These are phyloP conservation scores for Arbacia lixula DNA, from an alignment of 53 echinoderm and acorn worm genomes.

Conservation along the genomic window DNA sequence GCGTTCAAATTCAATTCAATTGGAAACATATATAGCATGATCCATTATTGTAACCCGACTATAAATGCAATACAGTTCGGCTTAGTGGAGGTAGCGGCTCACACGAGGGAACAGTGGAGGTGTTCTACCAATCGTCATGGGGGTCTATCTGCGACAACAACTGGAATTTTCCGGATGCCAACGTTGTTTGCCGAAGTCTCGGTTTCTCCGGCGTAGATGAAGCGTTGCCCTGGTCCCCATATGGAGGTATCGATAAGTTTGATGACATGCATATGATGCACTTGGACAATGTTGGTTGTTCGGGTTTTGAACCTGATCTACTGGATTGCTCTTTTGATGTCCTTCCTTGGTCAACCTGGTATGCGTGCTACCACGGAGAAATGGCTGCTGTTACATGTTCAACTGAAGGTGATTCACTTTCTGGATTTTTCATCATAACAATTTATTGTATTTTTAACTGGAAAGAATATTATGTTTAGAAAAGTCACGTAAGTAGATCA, in stretches of 20 bases:
- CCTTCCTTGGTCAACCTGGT: not conserved
- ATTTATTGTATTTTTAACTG: too few relatives aligned
- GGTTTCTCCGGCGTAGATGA: not conserved
- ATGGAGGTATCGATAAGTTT: too few relatives aligned
- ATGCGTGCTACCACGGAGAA: not conserved
- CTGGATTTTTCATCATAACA: too few relatives aligned
- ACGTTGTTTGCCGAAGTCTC: not conserved
- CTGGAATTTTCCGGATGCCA: not conserved
- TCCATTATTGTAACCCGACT: too few relatives aligned
- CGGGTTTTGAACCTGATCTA: not conserved
- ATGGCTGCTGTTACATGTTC: conserved; percentile 8
- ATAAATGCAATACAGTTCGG: not conserved
- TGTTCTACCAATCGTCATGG: conserved; percentile 7
- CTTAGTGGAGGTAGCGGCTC: not conserved
- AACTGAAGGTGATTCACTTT: not conserved
- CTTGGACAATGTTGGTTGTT: not conserved
- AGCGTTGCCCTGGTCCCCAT: not conserved
- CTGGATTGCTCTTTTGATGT: not conserved
- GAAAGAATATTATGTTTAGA: too few relatives aligned
- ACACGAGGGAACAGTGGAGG: conserved; percentile 5
- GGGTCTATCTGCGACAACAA: not conserved
- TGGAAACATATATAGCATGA: too few relatives aligned
- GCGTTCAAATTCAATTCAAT: too few relatives aligned
- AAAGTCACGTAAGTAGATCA: too few relatives aligned
- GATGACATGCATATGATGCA: not conserved